A percentile compares a stretch with the other conserved stretches of the same genome.
These are phyloP conservation scores for Eunapius fragilis DNA, from an alignment of 37 sponge, comb jelly and placozoan species.

Conservation along the genomic window DNA sequence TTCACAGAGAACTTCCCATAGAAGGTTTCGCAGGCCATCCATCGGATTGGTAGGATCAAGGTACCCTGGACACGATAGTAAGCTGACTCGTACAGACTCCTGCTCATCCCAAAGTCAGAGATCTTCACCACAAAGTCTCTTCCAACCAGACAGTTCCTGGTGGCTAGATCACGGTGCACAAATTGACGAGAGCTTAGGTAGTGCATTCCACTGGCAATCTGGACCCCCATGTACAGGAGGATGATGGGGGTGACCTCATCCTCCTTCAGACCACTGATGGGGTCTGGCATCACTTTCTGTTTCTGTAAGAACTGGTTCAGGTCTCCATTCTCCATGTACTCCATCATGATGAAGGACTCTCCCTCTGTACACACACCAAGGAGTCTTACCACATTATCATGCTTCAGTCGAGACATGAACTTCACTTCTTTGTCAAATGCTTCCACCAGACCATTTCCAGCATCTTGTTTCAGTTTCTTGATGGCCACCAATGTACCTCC, in stretches of 20 bases:
- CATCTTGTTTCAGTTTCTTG: conserved; percentile 72
- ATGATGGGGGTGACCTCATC: conserved; percentile 64
- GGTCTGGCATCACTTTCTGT: conserved; percentile 49
- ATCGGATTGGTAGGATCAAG: conserved; percentile 72
- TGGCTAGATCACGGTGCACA: conserved; percentile 86
- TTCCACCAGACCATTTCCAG: conserved; percentile 57
- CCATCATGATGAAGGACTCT: conserved; percentile 90
- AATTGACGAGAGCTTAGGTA: conserved; percentile 74
- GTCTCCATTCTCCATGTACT: conserved; percentile 97
- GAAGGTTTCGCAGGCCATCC: conserved; percentile 92
- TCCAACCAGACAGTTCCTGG: conserved; percentile 91
- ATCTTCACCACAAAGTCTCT: conserved; percentile 83
- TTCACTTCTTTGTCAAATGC: conserved; percentile 82
- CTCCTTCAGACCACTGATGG: conserved; percentile 58
- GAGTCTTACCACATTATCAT: conserved; percentile 74
- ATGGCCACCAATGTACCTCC: conserved; percentile 66
- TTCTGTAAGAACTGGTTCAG: conserved; percentile 89
- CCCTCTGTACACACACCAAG: conserved; percentile 63
- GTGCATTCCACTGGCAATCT: conserved; percentile 85
- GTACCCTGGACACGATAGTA: conserved; percentile 79
- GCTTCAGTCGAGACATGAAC: conserved; percentile 81
- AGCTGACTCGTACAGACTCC: conserved; percentile 77
- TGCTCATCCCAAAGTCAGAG: conserved; percentile 91
- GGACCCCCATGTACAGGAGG: conserved; percentile 78
- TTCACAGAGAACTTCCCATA: conserved; percentile 89